Evolutionary conservation across 1,140 invertebrate species (phyloP), one percentile per base, ranked within the genome.

Genomic region (Eulimnadia texana): DNA sequence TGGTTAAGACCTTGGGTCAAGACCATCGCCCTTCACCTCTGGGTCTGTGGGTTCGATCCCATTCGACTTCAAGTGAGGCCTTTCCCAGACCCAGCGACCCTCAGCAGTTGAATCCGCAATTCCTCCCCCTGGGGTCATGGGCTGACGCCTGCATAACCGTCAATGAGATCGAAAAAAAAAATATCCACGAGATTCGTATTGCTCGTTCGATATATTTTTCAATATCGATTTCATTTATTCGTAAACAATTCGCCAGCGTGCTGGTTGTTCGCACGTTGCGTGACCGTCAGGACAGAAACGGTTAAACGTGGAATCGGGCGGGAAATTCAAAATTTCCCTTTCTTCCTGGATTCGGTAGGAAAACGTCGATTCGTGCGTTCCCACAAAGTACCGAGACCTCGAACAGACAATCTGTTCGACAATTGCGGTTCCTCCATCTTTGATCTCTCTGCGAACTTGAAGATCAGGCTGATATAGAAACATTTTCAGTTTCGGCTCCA

Each of bases 321-420:
- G 74, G 73, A 94, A 93, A 3, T 91, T 90, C 20, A 97, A 70
- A 64, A 98, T 94, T 76, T 98, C 93, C 51, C 95, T 79, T 71
- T 98, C 94, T 72, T 98, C 95, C 77, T 96, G 92, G 64, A 98
- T 98, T 57, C 94, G 79, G 71, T 89, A 95, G 13, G 93, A 88
- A 74, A 96, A 98, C 24, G 95, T 98, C 64, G 94, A 98, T 70
- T 92, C 89, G 70, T 86, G 79, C 0, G 90, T 93, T 27, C 95
- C 94, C 64, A 96, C 82, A 71, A 96, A 94, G 77, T 71, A 84
- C 78, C 80, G 79, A 3, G 90, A 84, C 74, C 88, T 82, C 0
- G 93, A 85, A 76, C 90, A 94, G 65, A 98, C 88, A 67, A 95
- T 90, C 77, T 98, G 95, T 73, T 98, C 94, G 60, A 98, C 84